Base-by-base conservation (phyloP, 2,888 invertebrate species). In the Aphidoletes aphidimyza region DNA sequence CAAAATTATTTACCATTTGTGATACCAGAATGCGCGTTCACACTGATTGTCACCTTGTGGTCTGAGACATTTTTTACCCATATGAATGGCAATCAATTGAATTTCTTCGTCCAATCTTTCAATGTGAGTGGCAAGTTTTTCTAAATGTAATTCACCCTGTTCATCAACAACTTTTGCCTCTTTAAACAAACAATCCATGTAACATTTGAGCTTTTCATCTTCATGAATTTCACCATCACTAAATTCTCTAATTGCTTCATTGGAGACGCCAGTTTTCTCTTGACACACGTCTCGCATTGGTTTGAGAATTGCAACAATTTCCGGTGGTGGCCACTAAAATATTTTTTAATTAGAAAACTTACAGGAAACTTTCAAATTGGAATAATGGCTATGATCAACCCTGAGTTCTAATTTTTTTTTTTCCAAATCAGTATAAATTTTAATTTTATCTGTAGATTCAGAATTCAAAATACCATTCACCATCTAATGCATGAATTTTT, bases 141-240 rank as follows among this genome's bases (percentile, higher is more conserved):
- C 89, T 86, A 89, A 87, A 86, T 90, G 89, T 22, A 90, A 88
- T 86, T 90, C 89, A 26, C 90, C 90, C 78, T 89, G 88, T 42
- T 88, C 89, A 85, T 90, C 89, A 22, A 90, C 89, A 47, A 90
- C 89, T n/a, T 88, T 87, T 8, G 42, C 87, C 85, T 90, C 89
- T 85, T 90, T 88, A 85, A 90, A 90, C 59, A 89, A 85, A 86
- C 90, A 90, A 86, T 90, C 89, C 90, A 90, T 90, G 84, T 90
- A 90, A 85, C 90, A 90, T 86, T 90, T 90, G 5, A 90, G 87
- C 78, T 88, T 88, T 86, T 89, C 89, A 84, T 90, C 90, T 17
- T 90, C 90, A 85, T 89, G 90, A 83, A 89, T 88, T 85, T 90
- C 88, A 8, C 89, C 90, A 85, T 90, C 90, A 85, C 90, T 90